Evolutionary conservation across 2,797 vertebrate genomes (phyloP).

Genomic region (Dipus sagitta): DNA sequence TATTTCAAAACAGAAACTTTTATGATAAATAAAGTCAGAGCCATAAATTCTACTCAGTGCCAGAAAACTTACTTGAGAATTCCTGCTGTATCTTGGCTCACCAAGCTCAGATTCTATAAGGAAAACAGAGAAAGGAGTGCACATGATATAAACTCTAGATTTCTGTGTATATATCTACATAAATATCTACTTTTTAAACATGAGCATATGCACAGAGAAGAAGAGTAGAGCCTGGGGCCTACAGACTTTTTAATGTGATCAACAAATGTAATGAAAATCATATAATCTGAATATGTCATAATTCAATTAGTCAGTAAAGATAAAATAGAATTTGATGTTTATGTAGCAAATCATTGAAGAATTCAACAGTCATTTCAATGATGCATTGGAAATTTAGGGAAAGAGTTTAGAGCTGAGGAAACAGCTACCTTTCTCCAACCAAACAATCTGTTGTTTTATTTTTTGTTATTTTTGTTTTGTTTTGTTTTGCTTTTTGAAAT

Average conservation of each 20-base stretch:
- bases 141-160: neutral
- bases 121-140: neutral
- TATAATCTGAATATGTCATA: neutral
- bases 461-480: no score
- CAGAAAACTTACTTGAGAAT: neutral
- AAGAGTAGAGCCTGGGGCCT: neutral
- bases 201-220: neutral
- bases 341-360: neutral
- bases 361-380: fast-evolving
- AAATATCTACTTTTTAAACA: neutral
- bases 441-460: neutral
- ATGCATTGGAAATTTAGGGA: fast-evolving
- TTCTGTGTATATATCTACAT: neutral
- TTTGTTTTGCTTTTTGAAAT: no score
- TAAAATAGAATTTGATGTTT: neutral
- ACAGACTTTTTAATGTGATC: neutral
- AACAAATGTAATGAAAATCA: neutral
- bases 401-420: neutral
- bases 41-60: neutral
- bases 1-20: neutral
- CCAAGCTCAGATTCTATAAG: neutral
- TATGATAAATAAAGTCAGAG: neutral
- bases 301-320: neutral
- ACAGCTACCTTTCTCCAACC: no score
- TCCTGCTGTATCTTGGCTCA: neutral